Evolutionary conservation across 2,888 invertebrate species (phyloP).

Genomic region (Gymnosoma rotundatum): DNA sequence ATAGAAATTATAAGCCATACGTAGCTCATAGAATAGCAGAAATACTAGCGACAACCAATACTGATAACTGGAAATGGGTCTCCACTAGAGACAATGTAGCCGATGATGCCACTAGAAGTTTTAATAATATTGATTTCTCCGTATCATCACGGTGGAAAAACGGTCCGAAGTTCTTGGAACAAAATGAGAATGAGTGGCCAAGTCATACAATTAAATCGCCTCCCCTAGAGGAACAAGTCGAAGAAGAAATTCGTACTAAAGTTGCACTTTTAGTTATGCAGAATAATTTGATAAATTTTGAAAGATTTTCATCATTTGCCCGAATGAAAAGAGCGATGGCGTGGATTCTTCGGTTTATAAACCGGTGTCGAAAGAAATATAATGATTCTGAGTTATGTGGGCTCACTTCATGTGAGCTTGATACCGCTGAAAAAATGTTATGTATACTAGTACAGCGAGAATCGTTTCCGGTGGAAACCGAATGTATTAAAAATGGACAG

Average conservation of each 20-base stretch:
- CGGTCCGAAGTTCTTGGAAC: conserved; percentile 5
- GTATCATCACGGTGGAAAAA: conserved; percentile 9
- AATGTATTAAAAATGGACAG: conserved; percentile 10
- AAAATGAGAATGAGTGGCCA: conserved; percentile 28
- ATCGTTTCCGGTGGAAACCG: conserved; percentile 3
- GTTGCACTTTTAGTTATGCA: conserved; percentile 21
- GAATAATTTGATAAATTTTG: conserved; percentile 1
- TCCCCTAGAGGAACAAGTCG: conserved; percentile 10
- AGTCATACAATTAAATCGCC: conserved; percentile 3
- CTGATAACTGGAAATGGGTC: conserved; percentile 37
- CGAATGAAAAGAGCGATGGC: neutral
- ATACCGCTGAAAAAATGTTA: conserved; percentile 5
- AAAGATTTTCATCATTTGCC: neutral
- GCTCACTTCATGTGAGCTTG: conserved; percentile 22
- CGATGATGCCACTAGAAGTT: conserved; percentile 25
- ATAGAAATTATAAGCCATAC: conserved; percentile 5
- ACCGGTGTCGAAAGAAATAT: neutral
- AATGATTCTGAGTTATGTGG: conserved; percentile 3
- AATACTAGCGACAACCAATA: conserved; percentile 19
- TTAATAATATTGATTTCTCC: conserved; percentile 30
- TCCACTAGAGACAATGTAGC: conserved; percentile 24
- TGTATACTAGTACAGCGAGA: neutral
- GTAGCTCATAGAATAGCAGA: conserved; percentile 31
- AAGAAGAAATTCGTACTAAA: conserved; percentile 35
- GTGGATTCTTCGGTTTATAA: neutral